A percentile compares a stretch with the other conserved stretches of the same genome.
Evolutionary conservation across 2,888 invertebrate genomes (phyloP).

Genomic region (Coelinius sp.): DNA sequence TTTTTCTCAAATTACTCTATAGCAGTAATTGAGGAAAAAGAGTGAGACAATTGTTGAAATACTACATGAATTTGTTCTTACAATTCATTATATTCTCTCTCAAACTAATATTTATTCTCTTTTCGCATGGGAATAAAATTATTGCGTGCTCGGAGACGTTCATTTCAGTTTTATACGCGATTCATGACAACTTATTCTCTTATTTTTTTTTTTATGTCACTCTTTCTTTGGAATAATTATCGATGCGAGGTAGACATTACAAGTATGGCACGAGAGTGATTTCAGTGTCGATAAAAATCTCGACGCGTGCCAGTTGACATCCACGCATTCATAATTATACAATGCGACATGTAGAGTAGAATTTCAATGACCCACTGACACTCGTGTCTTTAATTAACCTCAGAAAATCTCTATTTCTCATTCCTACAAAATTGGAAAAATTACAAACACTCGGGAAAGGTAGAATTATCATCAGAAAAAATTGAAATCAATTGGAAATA

Average conservation of each 20-base stretch:
- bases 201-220: constrained; percentile 13
- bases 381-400: not conserved
- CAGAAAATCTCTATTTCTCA: not conserved
- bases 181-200: constrained; percentile 5
- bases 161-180: constrained; percentile 1
- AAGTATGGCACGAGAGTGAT: constrained; percentile 28
- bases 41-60: too few relatives aligned
- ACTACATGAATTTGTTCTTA: not conserved
- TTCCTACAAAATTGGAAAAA: not conserved
- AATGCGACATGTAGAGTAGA: not conserved
- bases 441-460: not conserved
- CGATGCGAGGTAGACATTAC: constrained; percentile 24
- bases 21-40: too few relatives aligned
- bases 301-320: constrained; percentile 32
- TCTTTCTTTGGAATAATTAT: constrained; percentile 26
- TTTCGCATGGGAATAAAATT: not conserved
- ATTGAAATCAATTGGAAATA: not conserved
- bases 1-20: too few relatives aligned
- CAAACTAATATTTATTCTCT: not conserved
- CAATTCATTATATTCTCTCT: not conserved
- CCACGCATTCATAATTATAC: constrained; percentile 3
- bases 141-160: constrained; percentile 8
- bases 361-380: constrained; percentile 36
- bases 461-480: too few relatives aligned
- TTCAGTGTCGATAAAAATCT: constrained; percentile 26